Evolutionary conservation across 2,797 vertebrate species (phyloP), one percentile per base, ranked within the genome.

Genomic region (Acestrorhynchus altus): DNA sequence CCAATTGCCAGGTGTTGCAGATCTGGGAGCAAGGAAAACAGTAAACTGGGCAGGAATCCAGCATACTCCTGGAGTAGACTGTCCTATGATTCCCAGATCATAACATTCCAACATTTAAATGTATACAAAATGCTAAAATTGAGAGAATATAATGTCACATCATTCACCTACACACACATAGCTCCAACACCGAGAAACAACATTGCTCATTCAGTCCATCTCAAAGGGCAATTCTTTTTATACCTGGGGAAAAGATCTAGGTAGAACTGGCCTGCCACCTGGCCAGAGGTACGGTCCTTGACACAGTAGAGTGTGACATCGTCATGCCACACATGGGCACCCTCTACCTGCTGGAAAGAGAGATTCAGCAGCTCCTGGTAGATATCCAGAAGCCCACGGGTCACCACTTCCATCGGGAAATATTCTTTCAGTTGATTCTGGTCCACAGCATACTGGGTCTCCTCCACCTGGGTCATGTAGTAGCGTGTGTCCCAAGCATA

Each of bases 381-480:
- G 87, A 99, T 97, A 86, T 89, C 92, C 86, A 99, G 81, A 63
- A 99, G 92, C n/a, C 98, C 97, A 0, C 59, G 86, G 0, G 98
- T 99, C 86, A 99, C 97, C 88, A 97, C 96, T 83, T 98, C 94
- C 95, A 98, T 95, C 4, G 98, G 98, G 81, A 99, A 99, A 78
- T 95, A 99, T 89, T 98, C 97, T 93, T 98, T 98, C 71, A 99
- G 86, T 74, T 94, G 91, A 86, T 99, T 96, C 91, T 98, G 98
- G 75, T 99, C 97, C 89, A 99, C 96, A 0, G 93, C 93, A 42
- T 96, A 99, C 86, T 93, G 95, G 0, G 94, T 96, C 91, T 98
- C 97, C 90, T 98, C 97, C 93, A 99, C 96, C 91, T 96, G 97
- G 72, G 96, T 99, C 97, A 98, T 98, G 92, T 94, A 99, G 89